Percentiles rank a stretch among this genome's conserved stretches.
phyloP scores from a whole-genome alignment of 2,113 vertebrate species.

The Nesoenas mayeri region DNA sequence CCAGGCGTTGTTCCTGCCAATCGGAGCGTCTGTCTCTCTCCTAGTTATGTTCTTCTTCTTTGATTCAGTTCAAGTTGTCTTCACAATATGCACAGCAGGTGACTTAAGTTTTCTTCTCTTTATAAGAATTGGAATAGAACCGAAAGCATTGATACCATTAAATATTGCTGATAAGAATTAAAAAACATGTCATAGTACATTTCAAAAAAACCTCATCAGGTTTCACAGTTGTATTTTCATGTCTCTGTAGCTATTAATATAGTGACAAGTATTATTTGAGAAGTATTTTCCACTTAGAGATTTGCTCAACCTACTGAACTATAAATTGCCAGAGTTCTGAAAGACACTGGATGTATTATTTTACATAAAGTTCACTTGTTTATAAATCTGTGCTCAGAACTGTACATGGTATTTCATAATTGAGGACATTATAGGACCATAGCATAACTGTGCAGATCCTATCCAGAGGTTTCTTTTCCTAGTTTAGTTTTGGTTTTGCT shows the following conservation, averaged over 20 bases:
- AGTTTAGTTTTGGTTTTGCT: not conserved
- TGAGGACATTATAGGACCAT: not conserved
- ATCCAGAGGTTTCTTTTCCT: not conserved
- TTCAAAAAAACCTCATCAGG: not conserved
- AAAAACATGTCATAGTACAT: not conserved
- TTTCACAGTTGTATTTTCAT: not conserved
- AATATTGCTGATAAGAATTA: not conserved
- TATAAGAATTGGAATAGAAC: not conserved
- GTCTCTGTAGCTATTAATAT: conserved; percentile 11
- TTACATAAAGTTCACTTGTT: not conserved
- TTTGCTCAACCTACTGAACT: not conserved
- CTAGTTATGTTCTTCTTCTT: conserved; percentile 99
- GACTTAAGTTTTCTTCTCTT: conserved; percentile 28
- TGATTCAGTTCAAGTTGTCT: conserved; percentile 99
- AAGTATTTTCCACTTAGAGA: not conserved
- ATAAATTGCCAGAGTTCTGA: not conserved
- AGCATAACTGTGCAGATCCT: not conserved
- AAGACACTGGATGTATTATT: not conserved
- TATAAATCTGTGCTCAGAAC: not conserved
- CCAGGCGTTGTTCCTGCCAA: conserved; percentile 96
- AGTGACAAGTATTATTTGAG: not conserved
- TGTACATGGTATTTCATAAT: not conserved
- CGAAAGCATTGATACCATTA: not conserved
- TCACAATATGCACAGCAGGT: conserved; percentile 99
- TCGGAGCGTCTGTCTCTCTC: conserved; percentile 96